Evolutionary conservation across 2,113 vertebrate genomes (phyloP).

Genomic region (Dermatemys mawii): DNA sequence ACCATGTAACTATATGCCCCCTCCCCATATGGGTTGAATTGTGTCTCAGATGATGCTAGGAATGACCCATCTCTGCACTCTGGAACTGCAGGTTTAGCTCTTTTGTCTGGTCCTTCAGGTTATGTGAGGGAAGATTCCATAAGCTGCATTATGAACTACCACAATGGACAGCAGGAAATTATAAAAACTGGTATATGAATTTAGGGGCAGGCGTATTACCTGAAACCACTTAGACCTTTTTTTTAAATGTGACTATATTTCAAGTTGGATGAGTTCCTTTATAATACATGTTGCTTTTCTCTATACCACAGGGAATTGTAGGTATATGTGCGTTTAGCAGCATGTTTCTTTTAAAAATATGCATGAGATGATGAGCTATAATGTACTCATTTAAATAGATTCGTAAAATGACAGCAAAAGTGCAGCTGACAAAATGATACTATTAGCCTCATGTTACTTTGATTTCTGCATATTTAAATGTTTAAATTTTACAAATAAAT

Average conservation of each 20-base stretch:
- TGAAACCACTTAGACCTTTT: not conserved
- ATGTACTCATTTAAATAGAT: not conserved
- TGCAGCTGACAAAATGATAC: not conserved
- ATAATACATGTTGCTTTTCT: not conserved
- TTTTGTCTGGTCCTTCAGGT: not conserved
- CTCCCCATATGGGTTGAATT: too few species aligned
- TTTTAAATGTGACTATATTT: not conserved
- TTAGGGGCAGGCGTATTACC: not conserved
- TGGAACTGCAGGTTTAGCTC: not conserved
- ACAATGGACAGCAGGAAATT: not conserved
- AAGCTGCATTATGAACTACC: not conserved
- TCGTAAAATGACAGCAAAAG: not conserved
- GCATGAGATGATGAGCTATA: not conserved
- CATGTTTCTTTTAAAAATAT: not conserved
- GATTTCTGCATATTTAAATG: not conserved
- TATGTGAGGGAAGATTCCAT: not conserved
- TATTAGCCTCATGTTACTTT: not conserved
- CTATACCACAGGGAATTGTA: not conserved
- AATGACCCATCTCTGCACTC: not conserved
- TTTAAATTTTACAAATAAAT: not conserved
- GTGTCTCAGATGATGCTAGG: not conserved
- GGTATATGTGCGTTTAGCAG: not conserved
- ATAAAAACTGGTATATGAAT: not conserved
- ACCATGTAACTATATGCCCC: too few species aligned
- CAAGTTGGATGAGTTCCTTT: not conserved